Evolutionary conservation across 2,797 vertebrate genomes (phyloP).

Genomic region (Anolis apletophallus): DNA sequence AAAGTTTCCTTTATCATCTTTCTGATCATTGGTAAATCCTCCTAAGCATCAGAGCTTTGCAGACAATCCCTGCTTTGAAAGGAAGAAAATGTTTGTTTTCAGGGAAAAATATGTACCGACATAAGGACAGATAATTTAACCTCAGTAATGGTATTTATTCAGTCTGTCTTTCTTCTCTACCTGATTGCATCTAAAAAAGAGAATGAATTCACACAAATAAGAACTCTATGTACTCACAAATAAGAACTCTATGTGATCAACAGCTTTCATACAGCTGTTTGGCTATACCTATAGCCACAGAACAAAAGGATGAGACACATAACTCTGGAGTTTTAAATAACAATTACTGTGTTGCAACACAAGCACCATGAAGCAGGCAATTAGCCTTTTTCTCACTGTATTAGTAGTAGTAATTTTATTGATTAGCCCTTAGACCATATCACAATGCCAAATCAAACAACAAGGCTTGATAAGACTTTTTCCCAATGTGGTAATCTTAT

Average conservation of each 20-base stretch:
- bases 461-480: too few relatives aligned
- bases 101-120: background rate
- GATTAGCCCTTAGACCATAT: too few relatives aligned
- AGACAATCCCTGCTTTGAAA: constrained; percentile 26
- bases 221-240: background rate
- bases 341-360: background rate
- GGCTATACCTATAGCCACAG: background rate
- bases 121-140: background rate
- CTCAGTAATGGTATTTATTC: background rate
- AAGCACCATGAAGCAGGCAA: background rate
- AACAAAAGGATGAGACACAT: background rate
- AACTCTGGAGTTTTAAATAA: background rate
- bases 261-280: background rate
- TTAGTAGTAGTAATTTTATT: too few relatives aligned
- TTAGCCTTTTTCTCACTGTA: background rate
- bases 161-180: background rate
- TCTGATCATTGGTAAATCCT: constrained; percentile 18
- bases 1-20: constrained; percentile 3
- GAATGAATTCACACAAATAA: background rate
- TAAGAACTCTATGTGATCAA: background rate
- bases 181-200: background rate
- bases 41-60: constrained; percentile 30
- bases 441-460: too few relatives aligned
- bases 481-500: background rate
- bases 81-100: constrained; percentile 19